Evolutionary conservation across 2,113 vertebrate species (phyloP), one percentile per base, ranked within the genome.

Genomic region (Telmatochromis brichardi): DNA sequence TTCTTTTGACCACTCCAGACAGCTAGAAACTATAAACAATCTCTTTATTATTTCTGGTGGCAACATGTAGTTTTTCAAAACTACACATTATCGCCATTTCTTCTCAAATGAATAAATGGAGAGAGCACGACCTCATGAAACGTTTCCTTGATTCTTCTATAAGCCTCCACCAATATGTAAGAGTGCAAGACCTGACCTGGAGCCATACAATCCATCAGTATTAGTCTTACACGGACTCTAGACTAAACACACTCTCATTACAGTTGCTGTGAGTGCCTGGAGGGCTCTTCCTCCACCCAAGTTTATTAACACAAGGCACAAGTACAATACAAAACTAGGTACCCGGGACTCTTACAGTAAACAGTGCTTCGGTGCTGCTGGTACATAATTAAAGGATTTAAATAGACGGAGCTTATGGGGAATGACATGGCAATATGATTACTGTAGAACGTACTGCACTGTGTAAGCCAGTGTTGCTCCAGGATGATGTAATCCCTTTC

Each of bases 191-290:
- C 93, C 94, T 96, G 95, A 96, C 94, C 96, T 94, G 88, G 93
- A 96, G 95, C 94, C 89, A 88, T 92, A 89, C 93, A 93, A 96
- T 97, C 96, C 94, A 96, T 97, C 96, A 97, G 95, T 96, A 95
- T 96, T 96, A 96, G 94, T 96, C 94, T 90, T 86, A 85, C 91
- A 93, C 89, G 53, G 92, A 93, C 92, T 96, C 92, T 92, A 97
- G 96, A 97, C 96, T 97, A 97, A 97, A 97, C 96, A 97, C 90
- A 92, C 92, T 95, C 96, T 96, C 96, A 96, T 97, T 97, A 96
- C 92, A 93, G 92, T 78, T 91, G 93, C 94, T 91, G 90, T 45
- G 58, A 89, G 85, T 19, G 94, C 94, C 95, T 55, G 65, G 54
- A 88, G 94, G 94, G 90, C 90, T 92, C 86, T 86, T 90, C 88